Evolutionary conservation across 2,113 vertebrate species (phyloP), one percentile per base, ranked within the genome.

Genomic region (Nycticryphes semicollaris): DNA sequence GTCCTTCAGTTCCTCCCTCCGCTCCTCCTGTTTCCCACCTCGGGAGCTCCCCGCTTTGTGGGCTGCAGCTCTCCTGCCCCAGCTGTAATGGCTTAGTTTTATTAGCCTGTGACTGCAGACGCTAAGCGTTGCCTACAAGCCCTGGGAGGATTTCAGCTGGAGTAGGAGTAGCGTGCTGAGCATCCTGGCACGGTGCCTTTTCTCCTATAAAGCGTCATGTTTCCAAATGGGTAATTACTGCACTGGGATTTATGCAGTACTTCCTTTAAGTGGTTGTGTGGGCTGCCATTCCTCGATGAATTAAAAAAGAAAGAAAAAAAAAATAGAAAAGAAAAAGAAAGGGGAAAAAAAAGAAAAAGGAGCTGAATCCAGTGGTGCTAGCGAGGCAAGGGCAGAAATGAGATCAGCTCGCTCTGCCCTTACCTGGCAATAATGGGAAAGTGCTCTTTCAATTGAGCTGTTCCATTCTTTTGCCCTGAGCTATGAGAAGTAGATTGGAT

Each of bases 401-500:
- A 97, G 98, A 97, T 96, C 96, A 48, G 94, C 93, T 64, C 47
- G 94, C 95, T 96, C 96, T 98, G 96, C 97, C 98, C 96, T 94
- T 98, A 98, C 98, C 98, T 97, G 97, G 96, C 96, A 97, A 98
- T 98, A 98, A 98, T 97, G 98, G 98, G 97, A 98, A 98, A 92
- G 91, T 63, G 87, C 97, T 97, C 96, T 98, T 98, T 98, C 98
- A 98, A 98, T 98, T 98, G 98, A 98, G 98, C 98, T 94, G 97
- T 98, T 98, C 96, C 98, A 95, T 93, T 95, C 97, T 96, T 91
- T 98, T 63, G 97, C 98, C 98, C 92, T 88, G 96, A 98, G 98
- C 98, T 97, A 98, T 87, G 97, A 97, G 97, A 95, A 98, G 97
- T 98, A 98, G 98, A 98, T 98, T 97, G 98, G 98, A 98, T 98